Base-by-base conservation (phyloP, 2,888 invertebrate genomes). In the Laothoe populi region DNA sequence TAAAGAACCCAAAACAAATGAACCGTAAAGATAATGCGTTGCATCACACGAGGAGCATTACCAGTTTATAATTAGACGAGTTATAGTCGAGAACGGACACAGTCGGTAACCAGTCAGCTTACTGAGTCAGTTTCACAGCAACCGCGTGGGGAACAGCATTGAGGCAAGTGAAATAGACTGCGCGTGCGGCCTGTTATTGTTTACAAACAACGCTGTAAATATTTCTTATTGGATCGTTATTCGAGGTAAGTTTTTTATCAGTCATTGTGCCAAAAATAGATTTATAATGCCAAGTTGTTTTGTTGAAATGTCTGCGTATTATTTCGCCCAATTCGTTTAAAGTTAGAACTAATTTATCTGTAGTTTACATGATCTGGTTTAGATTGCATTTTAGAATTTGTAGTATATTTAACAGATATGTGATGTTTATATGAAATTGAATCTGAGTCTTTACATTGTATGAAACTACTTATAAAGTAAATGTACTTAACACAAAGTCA, bases 161-260 rank as follows among this genome's bases (percentile, higher is more conserved):
- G n/a, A 13, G 70, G 66, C 26, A 19, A 19, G 7, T 53, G 44
- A 19, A 19, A 53, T 35, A 11, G 19, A 45, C 42, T 65, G 73
- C 72, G 71, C 70, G 68, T 66, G 73, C 71, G 69, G 63, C 62
- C 59, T 63, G 62, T 61, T 61, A 70, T 78, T 82, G 82, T 82
- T 82, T 82, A 82, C 79, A 77, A 81, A 82, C 80, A 79, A 66
- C 58, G 40, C 60, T 61, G 21, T 16, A 10, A 62, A 35, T 2
- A 31, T 53, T 53, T 35, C 31, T 19, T 31, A 49, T 49, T 49
- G 49, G 49, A 31, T 8, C 26, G 7, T 8, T 31, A 26, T 35
- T 16, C 4, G 11, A 19, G 53, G 53, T 53, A 35, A 53, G 53
- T 35, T 53, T 10, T 16, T 35, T 19, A 7, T 46, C 31, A 31